phyloP scores from a whole-genome alignment of 2,113 vertebrate species.

The Oreochromis spilurus region DNA sequence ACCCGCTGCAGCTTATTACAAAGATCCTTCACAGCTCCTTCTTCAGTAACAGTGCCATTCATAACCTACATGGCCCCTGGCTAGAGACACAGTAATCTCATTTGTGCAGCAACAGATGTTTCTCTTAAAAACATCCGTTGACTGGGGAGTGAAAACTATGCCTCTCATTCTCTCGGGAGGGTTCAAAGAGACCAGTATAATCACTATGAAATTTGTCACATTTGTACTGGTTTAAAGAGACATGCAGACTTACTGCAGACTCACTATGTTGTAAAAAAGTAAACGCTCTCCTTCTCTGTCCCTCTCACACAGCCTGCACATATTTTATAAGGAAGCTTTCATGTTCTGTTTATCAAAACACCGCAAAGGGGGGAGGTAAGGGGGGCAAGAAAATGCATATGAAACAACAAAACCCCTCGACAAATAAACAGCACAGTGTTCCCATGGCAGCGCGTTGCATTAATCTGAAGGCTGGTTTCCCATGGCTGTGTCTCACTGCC shows the following conservation, averaged over 20 bases:
- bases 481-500: slow-evolving; percentile 70
- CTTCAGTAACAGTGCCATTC: slow-evolving; percentile 52
- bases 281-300: slow-evolving; percentile 1
- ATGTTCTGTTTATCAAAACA: slow-evolving; percentile 51
- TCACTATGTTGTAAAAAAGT: slow-evolving; percentile 14
- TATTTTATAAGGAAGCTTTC: slow-evolving; percentile 47
- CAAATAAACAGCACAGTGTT: slow-evolving; percentile 67
- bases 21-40: slow-evolving; percentile 41
- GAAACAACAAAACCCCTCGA: slow-evolving; percentile 53
- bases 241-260: slow-evolving; percentile 50
- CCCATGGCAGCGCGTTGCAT: slow-evolving; percentile 65
- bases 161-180: slow-evolving; percentile 47
- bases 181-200: slow-evolving; percentile 60
- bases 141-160: slow-evolving; percentile 52
- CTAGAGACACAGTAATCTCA: slow-evolving; percentile 65
- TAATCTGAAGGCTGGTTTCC: slow-evolving; percentile 76
- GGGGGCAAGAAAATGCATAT: slow-evolving; percentile 48
- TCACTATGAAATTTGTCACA: slow-evolving; percentile 54
- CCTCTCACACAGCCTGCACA: neutral
- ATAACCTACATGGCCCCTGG: slow-evolving; percentile 56
- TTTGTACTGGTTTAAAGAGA: slow-evolving; percentile 47
- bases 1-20: slow-evolving; percentile 49
- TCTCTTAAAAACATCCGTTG: slow-evolving; percentile 69
- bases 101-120: slow-evolving; percentile 72
- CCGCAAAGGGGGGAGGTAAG: neutral